Percentiles rank a stretch among this genome's conserved stretches.
Evolutionary conservation across 1,140 invertebrate genomes (phyloP).

Genomic region (Pinna nobilis): DNA sequence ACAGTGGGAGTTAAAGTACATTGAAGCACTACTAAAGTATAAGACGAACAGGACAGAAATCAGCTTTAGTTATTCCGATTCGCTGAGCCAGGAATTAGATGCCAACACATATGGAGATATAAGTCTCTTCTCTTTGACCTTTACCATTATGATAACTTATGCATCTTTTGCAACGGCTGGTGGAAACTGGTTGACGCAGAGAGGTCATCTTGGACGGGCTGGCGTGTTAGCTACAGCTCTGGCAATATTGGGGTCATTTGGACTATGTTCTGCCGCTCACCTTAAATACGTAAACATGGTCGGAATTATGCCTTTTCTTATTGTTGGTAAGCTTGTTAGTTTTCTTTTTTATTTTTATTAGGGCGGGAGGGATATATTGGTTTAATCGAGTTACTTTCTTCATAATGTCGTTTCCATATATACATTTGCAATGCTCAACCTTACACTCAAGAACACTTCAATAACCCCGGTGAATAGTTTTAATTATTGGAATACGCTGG

Average conservation of each 20-base stretch:
- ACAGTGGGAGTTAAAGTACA: conserved; percentile 14
- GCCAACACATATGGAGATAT: conserved; percentile 47
- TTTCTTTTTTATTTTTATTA: too few species aligned
- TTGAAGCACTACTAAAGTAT: not conserved
- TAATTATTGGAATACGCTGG: too few species aligned
- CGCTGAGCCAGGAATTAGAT: conserved; percentile 43
- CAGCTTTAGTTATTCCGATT: conserved; percentile 35
- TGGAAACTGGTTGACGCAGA: conserved; percentile 86
- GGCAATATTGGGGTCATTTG: conserved; percentile 92
- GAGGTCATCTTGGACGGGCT: conserved; percentile 92
- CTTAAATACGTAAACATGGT: conserved; percentile 97
- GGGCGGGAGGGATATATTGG: too few species aligned
- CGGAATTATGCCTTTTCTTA: conserved; percentile 94
- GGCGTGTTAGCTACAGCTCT: conserved; percentile 93
- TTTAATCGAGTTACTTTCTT: too few species aligned
- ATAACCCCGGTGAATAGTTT: too few species aligned
- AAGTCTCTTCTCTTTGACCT: conserved; percentile 39
- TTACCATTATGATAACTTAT: conserved; percentile 46
- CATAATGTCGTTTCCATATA: too few species aligned
- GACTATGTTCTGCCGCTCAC: conserved; percentile 90
- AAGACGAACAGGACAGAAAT: conserved; percentile 18
- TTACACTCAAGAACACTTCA: too few species aligned
- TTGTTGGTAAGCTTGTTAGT: conserved; percentile 88
- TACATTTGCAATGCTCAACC: too few species aligned
- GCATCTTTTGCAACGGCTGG: conserved; percentile 34